Conservation (phyloP, 2,888 invertebrate genomes). For the Caenorhabditis sp. region DNA sequence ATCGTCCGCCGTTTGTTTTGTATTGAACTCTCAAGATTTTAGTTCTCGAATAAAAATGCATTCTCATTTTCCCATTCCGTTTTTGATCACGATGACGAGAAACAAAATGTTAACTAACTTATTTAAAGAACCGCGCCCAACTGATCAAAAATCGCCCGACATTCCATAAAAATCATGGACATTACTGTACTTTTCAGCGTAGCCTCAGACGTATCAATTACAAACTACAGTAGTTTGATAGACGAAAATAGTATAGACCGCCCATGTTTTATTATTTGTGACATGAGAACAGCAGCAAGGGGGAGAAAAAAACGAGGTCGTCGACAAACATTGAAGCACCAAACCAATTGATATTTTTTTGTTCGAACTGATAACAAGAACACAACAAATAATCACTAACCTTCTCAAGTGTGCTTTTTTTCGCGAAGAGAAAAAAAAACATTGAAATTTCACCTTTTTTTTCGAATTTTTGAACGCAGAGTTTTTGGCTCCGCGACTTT, state of each 20-base stretch:
- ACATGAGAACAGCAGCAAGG: too few relatives aligned
- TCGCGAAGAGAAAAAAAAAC: not conserved
- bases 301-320: not conserved
- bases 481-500: too few relatives aligned
- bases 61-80: too few relatives aligned
- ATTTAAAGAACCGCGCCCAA: not conserved
- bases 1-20: conserved; percentile 29
- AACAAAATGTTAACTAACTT: too few relatives aligned
- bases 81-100: too few relatives aligned
- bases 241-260: too few relatives aligned
- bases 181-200: too few relatives aligned
- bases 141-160: not conserved
- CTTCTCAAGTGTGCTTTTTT: not conserved
- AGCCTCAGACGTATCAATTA: too few relatives aligned
- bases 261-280: too few relatives aligned
- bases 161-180: too few relatives aligned
- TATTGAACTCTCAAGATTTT: conserved; percentile 7
- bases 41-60: not conserved
- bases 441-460: not conserved
- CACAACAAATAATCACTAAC: not conserved
- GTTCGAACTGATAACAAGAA: not conserved
- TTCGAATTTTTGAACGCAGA: too few relatives aligned
- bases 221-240: too few relatives aligned
- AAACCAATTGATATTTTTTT: not conserved
- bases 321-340: not conserved